Percentiles rank a stretch among this genome's conserved stretches.
Evolutionary conservation across 2,797 vertebrate species (phyloP).

Genomic region (Heterohyrax brucei): DNA sequence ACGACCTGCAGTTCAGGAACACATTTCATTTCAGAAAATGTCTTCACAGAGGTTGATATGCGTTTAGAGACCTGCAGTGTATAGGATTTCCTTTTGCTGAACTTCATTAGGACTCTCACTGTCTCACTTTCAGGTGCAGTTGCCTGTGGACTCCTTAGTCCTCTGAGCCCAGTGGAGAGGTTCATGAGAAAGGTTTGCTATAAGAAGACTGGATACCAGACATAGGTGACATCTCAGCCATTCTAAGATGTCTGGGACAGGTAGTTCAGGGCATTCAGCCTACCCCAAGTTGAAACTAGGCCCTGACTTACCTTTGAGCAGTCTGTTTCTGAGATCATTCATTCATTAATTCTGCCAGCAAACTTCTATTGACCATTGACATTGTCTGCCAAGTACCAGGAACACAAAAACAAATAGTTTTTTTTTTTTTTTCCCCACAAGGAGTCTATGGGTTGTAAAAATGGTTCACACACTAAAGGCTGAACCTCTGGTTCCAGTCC

Average conservation of each 20-base stretch:
- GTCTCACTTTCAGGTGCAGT: background rate
- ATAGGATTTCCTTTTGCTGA: background rate
- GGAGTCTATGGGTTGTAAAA: background rate
- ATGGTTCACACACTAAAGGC: background rate
- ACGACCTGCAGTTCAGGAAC: conserved; percentile 27
- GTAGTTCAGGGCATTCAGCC: background rate
- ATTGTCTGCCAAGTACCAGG: background rate
- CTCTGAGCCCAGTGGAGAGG: background rate
- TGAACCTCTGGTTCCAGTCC: background rate
- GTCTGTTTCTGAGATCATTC: conserved; percentile 44
- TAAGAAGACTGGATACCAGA: background rate
- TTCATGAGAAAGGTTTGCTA: conserved; percentile 24
- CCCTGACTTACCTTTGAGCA: background rate
- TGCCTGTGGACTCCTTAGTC: background rate
- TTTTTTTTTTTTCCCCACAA: background rate
- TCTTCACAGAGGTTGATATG: background rate
- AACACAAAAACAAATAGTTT: conserved; percentile 7
- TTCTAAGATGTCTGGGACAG: background rate
- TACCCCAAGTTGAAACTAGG: background rate
- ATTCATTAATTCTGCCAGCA: conserved; percentile 23
- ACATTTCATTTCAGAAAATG: conserved; percentile 44
- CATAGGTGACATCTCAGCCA: background rate
- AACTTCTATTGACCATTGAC: background rate
- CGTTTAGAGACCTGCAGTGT: background rate
- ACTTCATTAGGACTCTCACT: background rate